Base-by-base conservation (phyloP, 2,888 invertebrate species). In the Chrysolina haemoptera region DNA sequence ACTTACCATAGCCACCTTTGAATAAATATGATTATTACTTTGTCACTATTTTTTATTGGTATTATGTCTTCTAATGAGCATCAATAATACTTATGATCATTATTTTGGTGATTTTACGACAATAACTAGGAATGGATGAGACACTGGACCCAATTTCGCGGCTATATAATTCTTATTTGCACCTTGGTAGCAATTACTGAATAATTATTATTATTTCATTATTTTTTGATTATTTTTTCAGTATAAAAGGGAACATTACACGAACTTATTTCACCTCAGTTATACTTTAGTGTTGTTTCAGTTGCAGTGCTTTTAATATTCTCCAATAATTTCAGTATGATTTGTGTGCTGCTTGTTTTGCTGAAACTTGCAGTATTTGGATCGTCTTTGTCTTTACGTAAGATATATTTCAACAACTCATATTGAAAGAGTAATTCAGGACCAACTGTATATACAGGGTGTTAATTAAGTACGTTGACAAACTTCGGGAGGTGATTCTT, bases 181-280 rank as follows among this genome's bases (percentile, higher is more conserved):
- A 46, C 65, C 65, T 65, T 11, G 22, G 18, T n/a, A 46, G 20
- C 65, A 65, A 65, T 65, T 20, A 65, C 16, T 9, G 41, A n/a
- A 43, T 22, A 20, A 65, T 65, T n/a, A 65, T 43, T 20, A n/a
- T n/a, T 12, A 22, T 20, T 43, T 46, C 20, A 22, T 65, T n/a
- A 14, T n/a, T 16, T 65, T 65, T 65, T 65, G 18, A 65, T 65
- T 43, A 43, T 43, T 18, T 55, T 55, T 68, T n/a, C 40, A 48
- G 14, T 40, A 50, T 69, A 62, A 53, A 53, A 18, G 10, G 0
- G 53, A 22, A 12, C 53, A 20, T 14, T 0, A 9, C 12, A 1
- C 1, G 18, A 11, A 20, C 53, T 22, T 53, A 20, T 20, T 53
- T 53, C 11, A 53, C 20, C 18, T 20, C 53, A 53, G 18, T 11